Conservation (phyloP, 23 tunicate genomes). For the Styela plicata region DNA sequence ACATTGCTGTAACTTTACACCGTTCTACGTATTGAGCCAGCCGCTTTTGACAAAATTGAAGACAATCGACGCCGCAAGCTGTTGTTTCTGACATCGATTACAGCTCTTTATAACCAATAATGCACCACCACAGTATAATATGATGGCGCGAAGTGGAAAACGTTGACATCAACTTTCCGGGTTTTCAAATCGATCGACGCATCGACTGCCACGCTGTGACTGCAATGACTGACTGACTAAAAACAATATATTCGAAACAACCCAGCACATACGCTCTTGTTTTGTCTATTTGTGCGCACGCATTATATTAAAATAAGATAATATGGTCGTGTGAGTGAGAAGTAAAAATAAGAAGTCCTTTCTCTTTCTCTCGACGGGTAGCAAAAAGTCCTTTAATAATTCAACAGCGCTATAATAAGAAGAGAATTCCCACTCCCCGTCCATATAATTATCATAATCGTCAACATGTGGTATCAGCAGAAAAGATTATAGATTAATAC, state of each 20-base stretch:
- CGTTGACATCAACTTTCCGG: background rate
- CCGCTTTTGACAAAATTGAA: no score
- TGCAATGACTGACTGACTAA: background rate
- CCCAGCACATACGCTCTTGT: background rate
- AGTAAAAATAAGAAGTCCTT: background rate
- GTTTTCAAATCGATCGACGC: background rate
- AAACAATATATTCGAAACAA: background rate
- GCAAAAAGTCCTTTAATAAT: background rate
- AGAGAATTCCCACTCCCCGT: conserved; percentile 21
- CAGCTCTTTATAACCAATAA: background rate
- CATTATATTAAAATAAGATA: background rate
- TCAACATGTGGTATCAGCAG: conserved; percentile 15
- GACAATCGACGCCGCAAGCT: no score
- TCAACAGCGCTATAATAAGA: conserved; percentile 25
- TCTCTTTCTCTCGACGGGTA: background rate
- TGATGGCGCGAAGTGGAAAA: background rate
- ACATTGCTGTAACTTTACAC: no score
- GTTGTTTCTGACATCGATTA: no score
- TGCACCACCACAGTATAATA: no score
- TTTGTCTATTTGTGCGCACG: no score
- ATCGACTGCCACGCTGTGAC: background rate
- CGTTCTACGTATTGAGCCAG: no score
- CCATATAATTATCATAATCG: conserved; percentile 19
- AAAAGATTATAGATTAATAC: conserved; percentile 18
- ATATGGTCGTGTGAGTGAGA: background rate